Evolutionary conservation across 2,113 vertebrate genomes (phyloP).

Genomic region (Tauraco erythrolophus): DNA sequence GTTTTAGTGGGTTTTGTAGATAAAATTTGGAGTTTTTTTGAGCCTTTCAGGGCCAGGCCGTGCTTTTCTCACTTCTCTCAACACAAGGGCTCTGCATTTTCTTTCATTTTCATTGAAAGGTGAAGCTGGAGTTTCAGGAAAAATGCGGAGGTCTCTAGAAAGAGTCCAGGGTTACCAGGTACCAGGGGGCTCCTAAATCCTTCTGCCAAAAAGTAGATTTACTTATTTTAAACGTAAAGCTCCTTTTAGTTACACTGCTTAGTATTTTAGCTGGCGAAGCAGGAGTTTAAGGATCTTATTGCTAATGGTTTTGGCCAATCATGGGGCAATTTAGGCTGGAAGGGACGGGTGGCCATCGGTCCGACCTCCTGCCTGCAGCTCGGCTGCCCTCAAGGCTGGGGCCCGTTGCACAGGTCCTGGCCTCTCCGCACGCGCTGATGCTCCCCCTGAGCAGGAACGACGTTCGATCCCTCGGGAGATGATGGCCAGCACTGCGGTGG

Average conservation of each 20-base stretch:
- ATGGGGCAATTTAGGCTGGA: background rate
- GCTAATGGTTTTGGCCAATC: rapidly evolving
- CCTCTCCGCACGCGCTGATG: rapidly evolving
- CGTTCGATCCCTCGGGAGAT: background rate
- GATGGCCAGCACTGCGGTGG: too few relatives aligned
- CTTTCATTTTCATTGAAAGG: background rate
- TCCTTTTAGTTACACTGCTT: background rate
- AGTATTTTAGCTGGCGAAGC: background rate
- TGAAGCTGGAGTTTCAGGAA: background rate
- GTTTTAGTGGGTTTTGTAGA: background rate
- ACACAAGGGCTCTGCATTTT: background rate
- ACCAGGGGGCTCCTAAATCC: background rate
- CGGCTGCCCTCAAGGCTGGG: too few relatives aligned
- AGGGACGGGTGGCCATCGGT: too few relatives aligned
- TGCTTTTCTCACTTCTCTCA: background rate
- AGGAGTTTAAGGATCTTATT: background rate
- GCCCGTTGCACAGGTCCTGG: too few relatives aligned
- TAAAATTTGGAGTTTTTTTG: background rate
- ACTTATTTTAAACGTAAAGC: background rate
- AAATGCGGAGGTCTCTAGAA: background rate
- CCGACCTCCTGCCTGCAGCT: too few relatives aligned
- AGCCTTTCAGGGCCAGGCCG: background rate
- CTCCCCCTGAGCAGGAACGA: background rate
- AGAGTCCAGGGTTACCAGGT: background rate
- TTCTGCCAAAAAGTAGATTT: background rate